Evolutionary conservation across 2,113 vertebrate genomes (phyloP).

Genomic region (Castor canadensis): DNA sequence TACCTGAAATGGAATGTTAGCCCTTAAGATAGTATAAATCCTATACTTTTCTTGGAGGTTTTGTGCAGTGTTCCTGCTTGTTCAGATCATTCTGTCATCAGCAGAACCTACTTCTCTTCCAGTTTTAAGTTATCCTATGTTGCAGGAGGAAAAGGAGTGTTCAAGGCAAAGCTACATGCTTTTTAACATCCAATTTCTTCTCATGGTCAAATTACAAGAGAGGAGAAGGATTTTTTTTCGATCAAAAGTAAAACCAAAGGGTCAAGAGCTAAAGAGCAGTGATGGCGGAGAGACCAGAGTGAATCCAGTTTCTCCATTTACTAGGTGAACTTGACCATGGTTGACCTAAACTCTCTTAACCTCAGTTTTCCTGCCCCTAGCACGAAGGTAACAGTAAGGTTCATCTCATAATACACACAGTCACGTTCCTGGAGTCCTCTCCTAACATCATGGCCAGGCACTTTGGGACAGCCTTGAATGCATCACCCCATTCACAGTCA

Average conservation of each 20-base stretch:
- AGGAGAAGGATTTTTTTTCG: background rate
- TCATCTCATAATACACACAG: background rate
- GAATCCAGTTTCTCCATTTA: background rate
- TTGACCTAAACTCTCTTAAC: background rate
- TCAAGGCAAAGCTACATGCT: background rate
- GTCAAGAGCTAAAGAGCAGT: background rate
- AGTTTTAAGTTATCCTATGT: background rate
- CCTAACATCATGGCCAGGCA: background rate
- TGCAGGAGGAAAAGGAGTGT: rapidly evolving
- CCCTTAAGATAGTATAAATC: background rate
- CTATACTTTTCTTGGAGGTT: background rate
- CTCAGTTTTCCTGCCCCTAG: background rate
- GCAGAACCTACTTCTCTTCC: background rate
- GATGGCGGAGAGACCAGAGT: background rate
- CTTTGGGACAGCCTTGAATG: background rate
- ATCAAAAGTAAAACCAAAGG: background rate
- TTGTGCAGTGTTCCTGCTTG: background rate
- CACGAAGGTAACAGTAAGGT: background rate
- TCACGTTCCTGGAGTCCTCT: background rate
- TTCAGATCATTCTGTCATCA: background rate
- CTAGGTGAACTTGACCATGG: too few relatives aligned
- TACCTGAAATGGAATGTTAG: background rate
- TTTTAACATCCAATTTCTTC: background rate
- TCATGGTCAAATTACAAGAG: background rate
- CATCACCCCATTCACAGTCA: background rate